phyloP scores from a whole-genome alignment of 2,797 vertebrate genomes.

The Threskiornis aethiopicus region DNA sequence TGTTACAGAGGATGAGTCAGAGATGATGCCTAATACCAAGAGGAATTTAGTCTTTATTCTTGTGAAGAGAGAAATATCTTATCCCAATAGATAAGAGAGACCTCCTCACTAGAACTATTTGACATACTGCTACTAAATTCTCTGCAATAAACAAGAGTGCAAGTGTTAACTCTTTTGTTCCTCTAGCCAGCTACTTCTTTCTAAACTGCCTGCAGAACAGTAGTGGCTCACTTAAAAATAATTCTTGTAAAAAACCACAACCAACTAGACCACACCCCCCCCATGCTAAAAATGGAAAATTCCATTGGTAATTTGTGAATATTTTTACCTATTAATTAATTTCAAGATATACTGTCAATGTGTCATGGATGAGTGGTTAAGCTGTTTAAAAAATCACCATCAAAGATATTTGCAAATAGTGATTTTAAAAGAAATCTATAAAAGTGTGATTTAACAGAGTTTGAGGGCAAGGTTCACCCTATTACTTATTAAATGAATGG shows the following conservation, averaged over 20 bases:
- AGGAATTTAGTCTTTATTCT: background rate
- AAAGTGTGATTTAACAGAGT: too few relatives aligned
- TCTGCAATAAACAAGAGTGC: background rate
- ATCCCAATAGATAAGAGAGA: background rate
- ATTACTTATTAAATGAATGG: too few relatives aligned
- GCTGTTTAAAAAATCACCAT: too few relatives aligned
- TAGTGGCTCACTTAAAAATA: background rate
- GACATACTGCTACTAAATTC: background rate
- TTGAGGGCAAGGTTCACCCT: too few relatives aligned
- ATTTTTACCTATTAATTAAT: background rate
- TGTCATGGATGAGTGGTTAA: background rate
- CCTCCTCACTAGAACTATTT: background rate
- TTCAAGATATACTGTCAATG: background rate
- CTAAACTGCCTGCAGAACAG: background rate
- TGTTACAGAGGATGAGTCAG: background rate
- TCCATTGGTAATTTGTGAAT: background rate
- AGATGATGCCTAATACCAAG: background rate
- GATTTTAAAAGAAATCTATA: too few relatives aligned
- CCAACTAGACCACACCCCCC: fast-evolving
- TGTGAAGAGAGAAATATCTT: background rate
- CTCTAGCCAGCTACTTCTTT: background rate
- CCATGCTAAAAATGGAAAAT: background rate
- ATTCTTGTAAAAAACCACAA: fast-evolving
- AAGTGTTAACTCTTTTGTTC: background rate
- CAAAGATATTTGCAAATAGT: too few relatives aligned